These are phyloP conservation scores for Platysternon megacephalum DNA, from an alignment of 2,113 vertebrate species.

Conservation along the genomic window DNA sequence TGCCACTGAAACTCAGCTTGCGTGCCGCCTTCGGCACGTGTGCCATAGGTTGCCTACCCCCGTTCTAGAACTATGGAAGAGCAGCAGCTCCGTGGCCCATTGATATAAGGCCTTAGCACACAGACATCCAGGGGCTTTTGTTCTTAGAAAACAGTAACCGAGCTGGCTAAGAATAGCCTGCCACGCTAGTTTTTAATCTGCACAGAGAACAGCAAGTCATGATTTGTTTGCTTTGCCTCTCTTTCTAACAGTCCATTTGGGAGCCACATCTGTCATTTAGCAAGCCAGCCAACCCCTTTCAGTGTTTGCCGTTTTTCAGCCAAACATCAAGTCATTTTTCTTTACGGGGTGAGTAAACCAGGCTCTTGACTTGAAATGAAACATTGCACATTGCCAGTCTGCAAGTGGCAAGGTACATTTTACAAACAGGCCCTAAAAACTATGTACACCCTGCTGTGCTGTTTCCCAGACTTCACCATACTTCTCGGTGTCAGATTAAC, in stretches of 20 bases:
- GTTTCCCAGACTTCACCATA: rapidly evolving
- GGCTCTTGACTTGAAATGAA: rapidly evolving
- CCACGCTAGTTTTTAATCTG: not conserved
- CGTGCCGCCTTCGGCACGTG: too few relatives aligned
- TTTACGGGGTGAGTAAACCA: not conserved
- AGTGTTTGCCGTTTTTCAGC: not conserved
- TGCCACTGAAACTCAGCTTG: too few relatives aligned
- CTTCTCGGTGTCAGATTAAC: not conserved
- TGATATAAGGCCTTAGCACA: not conserved
- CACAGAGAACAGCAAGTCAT: not conserved
- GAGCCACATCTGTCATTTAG: not conserved
- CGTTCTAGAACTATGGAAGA: rapidly evolving
- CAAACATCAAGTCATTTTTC: not conserved
- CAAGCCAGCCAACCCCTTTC: not conserved
- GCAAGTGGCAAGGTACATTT: not conserved
- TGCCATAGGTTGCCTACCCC: too few relatives aligned
- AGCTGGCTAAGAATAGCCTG: not conserved
- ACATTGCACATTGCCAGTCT: rapidly evolving
- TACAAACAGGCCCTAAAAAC: not conserved
- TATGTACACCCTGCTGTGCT: not conserved
- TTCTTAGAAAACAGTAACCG: not conserved
- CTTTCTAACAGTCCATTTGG: not conserved
- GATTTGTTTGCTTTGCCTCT: not conserved
- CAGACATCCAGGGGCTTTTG: not conserved
- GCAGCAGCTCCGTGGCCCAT: not conserved